Evolutionary conservation across 2,888 invertebrate genomes (phyloP).

Genomic region (Erpobdella octoculata): DNA sequence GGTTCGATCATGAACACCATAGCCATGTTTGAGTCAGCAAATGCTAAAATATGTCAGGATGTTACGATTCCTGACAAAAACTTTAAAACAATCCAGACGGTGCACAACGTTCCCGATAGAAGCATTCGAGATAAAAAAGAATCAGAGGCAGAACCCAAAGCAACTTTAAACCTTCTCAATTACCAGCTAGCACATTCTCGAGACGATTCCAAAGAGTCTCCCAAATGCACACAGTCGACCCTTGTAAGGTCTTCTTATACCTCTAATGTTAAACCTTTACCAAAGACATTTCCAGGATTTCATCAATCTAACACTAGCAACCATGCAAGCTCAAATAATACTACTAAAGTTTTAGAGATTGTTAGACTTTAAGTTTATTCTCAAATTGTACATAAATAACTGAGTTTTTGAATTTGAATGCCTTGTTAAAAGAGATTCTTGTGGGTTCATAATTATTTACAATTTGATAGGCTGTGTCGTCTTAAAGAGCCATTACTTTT

Average conservation of each 20-base stretch:
- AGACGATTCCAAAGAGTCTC: background rate
- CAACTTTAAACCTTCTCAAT: background rate
- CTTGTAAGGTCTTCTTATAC: conserved; percentile 9
- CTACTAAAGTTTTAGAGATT: background rate
- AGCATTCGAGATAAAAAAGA: background rate
- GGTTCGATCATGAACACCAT: conserved; percentile 23
- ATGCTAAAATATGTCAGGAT: background rate
- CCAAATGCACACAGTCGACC: too few relatives aligned
- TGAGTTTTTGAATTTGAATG: too few relatives aligned
- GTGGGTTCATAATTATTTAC: too few relatives aligned
- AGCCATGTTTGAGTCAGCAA: conserved; percentile 27
- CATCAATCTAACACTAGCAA: too few relatives aligned
- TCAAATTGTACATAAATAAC: too few relatives aligned
- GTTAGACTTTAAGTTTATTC: background rate
- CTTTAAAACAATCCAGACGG: background rate
- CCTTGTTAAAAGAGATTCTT: background rate
- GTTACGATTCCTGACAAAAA: background rate
- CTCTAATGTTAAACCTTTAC: background rate
- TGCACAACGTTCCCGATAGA: background rate
- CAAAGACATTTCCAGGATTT: background rate
- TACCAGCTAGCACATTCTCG: too few relatives aligned
- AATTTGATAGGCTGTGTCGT: too few relatives aligned
- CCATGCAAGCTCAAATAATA: too few relatives aligned
- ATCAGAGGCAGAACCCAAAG: background rate
- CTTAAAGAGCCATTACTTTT: too few relatives aligned